Percentiles rank a stretch among this genome's conserved stretches.
These are phyloP conservation scores for Nannospalax galili DNA, from an alignment of 2,113 vertebrate genomes.

Conservation along the genomic window DNA sequence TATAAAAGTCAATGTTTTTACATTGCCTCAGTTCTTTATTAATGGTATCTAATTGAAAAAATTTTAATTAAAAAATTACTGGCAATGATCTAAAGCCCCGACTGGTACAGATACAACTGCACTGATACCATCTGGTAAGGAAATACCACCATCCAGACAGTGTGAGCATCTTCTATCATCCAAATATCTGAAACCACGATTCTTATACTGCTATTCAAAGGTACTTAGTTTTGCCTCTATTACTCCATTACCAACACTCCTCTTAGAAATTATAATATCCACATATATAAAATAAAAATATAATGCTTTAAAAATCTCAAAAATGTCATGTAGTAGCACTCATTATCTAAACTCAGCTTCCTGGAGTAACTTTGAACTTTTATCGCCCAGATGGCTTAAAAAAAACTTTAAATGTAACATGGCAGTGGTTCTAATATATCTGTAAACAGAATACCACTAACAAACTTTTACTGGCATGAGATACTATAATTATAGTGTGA, in stretches of 20 bases:
- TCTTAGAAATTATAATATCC: conserved; percentile 62
- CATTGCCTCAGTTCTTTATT: conserved; percentile 24
- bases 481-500: conserved; percentile 78
- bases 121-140: conserved; percentile 55
- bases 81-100: conserved; percentile 53
- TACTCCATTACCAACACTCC: conserved; percentile 43
- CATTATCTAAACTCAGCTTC: conserved; percentile 55
- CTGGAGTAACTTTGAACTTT: conserved; percentile 76
- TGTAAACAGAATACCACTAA: conserved; percentile 84
- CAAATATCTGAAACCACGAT: conserved; percentile 39
- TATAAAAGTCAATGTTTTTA: conserved; percentile 33
- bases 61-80: conserved; percentile 26
- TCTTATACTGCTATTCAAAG: conserved; percentile 57
- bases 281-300: conserved; percentile 64
- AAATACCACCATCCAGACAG: conserved; percentile 44
- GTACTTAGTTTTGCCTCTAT: conserved; percentile 21
- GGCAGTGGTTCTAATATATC: conserved; percentile 69
- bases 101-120: not conserved
- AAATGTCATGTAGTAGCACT: conserved; percentile 54
- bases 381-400: conserved; percentile 83
- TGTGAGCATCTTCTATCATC: conserved; percentile 11
- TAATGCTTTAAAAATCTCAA: conserved; percentile 65
- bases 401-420: conserved; percentile 73
- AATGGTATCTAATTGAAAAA: conserved; percentile 49
- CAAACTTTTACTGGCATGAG: conserved; percentile 82